phyloP scores from a whole-genome alignment of 2,113 vertebrate genomes.

The Pterophyllum scalare region DNA sequence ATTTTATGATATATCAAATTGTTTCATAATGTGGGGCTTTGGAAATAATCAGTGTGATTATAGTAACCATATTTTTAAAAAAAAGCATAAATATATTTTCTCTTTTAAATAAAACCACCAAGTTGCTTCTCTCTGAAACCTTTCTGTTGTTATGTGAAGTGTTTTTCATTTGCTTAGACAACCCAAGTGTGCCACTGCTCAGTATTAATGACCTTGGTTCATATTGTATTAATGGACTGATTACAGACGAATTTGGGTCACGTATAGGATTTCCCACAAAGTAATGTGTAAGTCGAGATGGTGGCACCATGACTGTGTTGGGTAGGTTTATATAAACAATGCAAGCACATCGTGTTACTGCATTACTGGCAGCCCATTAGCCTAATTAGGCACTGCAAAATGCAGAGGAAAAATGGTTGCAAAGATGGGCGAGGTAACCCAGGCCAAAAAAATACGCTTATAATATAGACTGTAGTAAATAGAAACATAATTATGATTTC shows the following conservation, averaged over 20 bases:
- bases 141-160: not conserved
- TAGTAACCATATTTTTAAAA: not conserved
- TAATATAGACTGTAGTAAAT: not conserved
- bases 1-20: not conserved
- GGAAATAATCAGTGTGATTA: not conserved
- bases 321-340: not conserved
- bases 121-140: not conserved
- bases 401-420: not conserved
- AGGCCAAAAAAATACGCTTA: not conserved
- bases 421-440: not conserved
- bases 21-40: not conserved
- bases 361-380: constrained; percentile 15
- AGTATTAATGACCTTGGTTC: constrained; percentile 16
- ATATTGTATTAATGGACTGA: constrained; percentile 11
- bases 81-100: no score
- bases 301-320: not conserved
- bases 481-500: not conserved
- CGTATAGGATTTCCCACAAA: not conserved
- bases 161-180: not conserved
- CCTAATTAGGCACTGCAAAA: not conserved
- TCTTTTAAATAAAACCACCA: no score
- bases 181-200: not conserved
- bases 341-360: not conserved
- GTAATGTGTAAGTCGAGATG: not conserved
- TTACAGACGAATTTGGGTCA: constrained; percentile 19